Conservation (phyloP, 1,140 invertebrate genomes). For the Drosophila asahinai region DNA sequence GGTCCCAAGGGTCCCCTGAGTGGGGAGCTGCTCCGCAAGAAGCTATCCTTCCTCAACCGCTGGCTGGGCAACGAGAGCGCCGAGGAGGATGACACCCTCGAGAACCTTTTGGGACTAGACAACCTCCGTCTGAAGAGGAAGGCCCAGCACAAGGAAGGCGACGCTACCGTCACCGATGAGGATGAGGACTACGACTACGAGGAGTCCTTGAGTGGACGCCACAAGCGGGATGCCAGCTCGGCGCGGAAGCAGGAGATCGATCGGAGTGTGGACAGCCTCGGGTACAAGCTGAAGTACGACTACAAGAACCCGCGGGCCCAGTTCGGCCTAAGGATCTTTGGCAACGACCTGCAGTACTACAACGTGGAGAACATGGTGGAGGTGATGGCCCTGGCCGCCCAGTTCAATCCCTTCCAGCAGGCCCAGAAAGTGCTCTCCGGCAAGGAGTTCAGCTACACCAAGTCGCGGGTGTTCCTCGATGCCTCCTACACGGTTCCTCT, state of each 20-base stretch:
- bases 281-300: constrained; percentile 85
- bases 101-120: constrained; percentile 74
- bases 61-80: constrained; percentile 73
- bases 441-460: constrained; percentile 92
- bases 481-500: constrained; percentile 94
- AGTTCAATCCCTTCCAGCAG: constrained; percentile 89
- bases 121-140: constrained; percentile 69
- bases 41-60: constrained; percentile 86
- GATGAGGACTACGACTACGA: constrained; percentile 65
- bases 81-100: constrained; percentile 71
- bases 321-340: constrained; percentile 89
- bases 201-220: constrained; percentile 20
- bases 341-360: constrained; percentile 91
- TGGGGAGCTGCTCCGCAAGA: constrained; percentile 87
- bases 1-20: constrained; percentile 90
- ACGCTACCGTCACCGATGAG: neutral
- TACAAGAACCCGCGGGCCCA: constrained; percentile 87
- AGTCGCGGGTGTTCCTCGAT: constrained; percentile 93
- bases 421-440: constrained; percentile 90
- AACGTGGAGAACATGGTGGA: constrained; percentile 89
- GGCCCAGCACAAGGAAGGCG: neutral
- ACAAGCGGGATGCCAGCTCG: constrained; percentile 32
- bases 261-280: constrained; percentile 66
- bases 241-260: constrained; percentile 61
- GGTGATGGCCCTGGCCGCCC: constrained; percentile 87